phyloP scores from a whole-genome alignment of 2,888 invertebrate species.

The Ormyrus thymus region DNA sequence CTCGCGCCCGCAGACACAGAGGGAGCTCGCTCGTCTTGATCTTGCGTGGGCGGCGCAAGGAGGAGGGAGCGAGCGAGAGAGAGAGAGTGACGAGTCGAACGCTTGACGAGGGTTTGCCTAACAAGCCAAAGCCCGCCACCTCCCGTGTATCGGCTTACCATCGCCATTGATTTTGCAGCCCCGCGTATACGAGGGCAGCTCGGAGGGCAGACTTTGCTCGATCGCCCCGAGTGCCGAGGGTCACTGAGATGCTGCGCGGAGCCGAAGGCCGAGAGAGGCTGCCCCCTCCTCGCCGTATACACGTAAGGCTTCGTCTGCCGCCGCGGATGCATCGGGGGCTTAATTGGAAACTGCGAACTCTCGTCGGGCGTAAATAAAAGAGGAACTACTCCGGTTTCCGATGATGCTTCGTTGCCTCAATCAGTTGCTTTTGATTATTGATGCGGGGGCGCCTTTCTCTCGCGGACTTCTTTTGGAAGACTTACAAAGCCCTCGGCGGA shows the following conservation, averaged over 20 bases:
- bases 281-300: neutral
- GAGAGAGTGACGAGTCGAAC: constrained; percentile 28
- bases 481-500: no score
- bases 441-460: no score
- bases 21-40: neutral
- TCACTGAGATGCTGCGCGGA: constrained; percentile 9
- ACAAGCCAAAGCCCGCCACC: constrained; percentile 21
- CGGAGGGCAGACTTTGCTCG: constrained; percentile 14
- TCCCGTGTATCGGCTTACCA: constrained; percentile 43
- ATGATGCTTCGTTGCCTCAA: neutral
- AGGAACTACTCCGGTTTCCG: no score
- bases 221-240: constrained; percentile 1
- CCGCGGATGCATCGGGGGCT: neutral
- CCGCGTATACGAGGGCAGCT: neutral
- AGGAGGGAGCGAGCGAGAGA: neutral
- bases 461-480: no score
- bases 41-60: neutral
- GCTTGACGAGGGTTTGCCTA: constrained; percentile 43
- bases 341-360: neutral
- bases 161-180: constrained; percentile 37
- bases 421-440: no score
- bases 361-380: no score
- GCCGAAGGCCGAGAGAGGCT: neutral
- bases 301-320: neutral
- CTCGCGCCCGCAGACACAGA: neutral